phyloP scores from a whole-genome alignment of 2,797 vertebrate species.

The Sebastes taczanowskii region DNA sequence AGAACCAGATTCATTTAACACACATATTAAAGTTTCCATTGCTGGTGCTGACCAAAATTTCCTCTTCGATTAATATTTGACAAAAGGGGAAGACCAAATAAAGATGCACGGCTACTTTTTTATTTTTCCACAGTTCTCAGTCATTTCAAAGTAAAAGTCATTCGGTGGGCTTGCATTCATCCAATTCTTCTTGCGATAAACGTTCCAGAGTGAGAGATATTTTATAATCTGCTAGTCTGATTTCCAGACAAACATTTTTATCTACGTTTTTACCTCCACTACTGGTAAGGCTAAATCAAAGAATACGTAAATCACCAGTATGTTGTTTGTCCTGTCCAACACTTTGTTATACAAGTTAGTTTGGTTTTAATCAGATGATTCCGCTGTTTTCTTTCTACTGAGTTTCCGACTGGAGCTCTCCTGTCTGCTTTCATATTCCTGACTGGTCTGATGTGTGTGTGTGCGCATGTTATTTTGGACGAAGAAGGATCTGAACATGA shows the following conservation, averaged over 20 bases:
- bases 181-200: too few relatives aligned
- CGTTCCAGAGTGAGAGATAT: not conserved
- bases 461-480: conserved; percentile 23
- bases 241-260: not conserved
- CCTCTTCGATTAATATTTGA: too few relatives aligned
- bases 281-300: not conserved
- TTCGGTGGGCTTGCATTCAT: too few relatives aligned
- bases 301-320: not conserved
- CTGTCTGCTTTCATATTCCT: conserved; percentile 57
- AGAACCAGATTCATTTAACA: not conserved
- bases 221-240: not conserved
- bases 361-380: not conserved
- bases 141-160: not conserved
- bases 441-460: conserved; percentile 36
- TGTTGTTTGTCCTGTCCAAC: not conserved
- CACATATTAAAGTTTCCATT: not conserved
- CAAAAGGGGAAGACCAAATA: not conserved
- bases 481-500: conserved; percentile 54
- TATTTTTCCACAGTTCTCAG: not conserved
- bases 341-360: not conserved
- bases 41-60: not conserved
- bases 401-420: conserved; percentile 20
- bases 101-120: not conserved
- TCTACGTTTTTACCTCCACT: not conserved
- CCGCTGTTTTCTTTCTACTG: not conserved